These are phyloP conservation scores for Syrrhaptes paradoxus DNA, from an alignment of 2,113 vertebrate species.

Conservation along the genomic window DNA sequence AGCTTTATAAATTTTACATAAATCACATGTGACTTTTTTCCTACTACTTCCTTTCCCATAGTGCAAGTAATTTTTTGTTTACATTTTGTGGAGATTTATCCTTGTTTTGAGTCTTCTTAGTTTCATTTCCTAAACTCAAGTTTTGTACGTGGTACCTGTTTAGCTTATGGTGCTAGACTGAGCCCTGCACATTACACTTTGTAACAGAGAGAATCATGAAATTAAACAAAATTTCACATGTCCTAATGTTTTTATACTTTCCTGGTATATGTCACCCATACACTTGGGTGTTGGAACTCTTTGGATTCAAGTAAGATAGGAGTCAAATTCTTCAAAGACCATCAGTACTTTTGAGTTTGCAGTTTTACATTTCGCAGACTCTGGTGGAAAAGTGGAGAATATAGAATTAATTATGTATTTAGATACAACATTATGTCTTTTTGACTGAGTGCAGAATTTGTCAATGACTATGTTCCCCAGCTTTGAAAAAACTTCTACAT, in stretches of 20 bases:
- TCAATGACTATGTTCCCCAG: not conserved
- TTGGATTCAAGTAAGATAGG: not conserved
- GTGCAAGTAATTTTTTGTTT: not conserved
- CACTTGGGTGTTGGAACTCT: not conserved
- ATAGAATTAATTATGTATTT: not conserved
- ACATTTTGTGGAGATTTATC: not conserved
- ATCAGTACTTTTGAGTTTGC: not conserved
- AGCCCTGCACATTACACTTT: not conserved
- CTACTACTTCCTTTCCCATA: not conserved
- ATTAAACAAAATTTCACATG: not conserved
- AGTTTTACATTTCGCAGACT: not conserved
- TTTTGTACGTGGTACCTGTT: not conserved
- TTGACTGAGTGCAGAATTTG: not conserved
- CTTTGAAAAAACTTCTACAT: not conserved
- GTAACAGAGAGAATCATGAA: not conserved
- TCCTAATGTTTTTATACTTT: not conserved
- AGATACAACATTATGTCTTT: not conserved
- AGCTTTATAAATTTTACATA: not conserved
- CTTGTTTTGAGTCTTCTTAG: not conserved
- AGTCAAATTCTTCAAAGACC: not conserved
- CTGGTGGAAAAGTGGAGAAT: not conserved
- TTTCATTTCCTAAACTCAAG: not conserved
- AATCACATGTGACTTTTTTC: rapidly evolving
- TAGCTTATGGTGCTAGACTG: not conserved
- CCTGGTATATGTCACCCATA: not conserved